Evolutionary conservation across 2,797 vertebrate genomes (phyloP), one percentile per base, ranked within the genome.

Genomic region (Margarornis squamiger): DNA sequence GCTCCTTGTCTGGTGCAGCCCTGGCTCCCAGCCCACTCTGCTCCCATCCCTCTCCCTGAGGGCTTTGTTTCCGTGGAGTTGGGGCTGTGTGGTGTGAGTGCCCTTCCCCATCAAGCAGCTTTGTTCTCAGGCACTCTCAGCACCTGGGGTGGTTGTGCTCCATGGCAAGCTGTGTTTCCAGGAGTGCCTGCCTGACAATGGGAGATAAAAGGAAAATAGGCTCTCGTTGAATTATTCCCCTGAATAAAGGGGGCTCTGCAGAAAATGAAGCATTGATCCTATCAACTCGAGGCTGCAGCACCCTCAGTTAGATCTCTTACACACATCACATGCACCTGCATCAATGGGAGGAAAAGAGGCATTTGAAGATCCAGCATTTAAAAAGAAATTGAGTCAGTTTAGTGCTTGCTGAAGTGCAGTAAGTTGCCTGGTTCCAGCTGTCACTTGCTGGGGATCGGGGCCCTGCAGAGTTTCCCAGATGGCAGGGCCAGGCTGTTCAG

Each of bases 221-320:
- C 95, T 95, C 86, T 95, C 8, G 76, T 94, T 94, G 96, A 91
- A 95, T 97, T 93, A 93, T 95, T 95, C 80, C 90, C 45, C 76
- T 93, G 92, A 96, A 96, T 95, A 95, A 96, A 94, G 92, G 95
- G 95, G 95, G 92, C 95, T 95, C 94, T 95, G 92, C 86, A 51
- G 94, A 95, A 89, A 96, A 96, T 95, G 92, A 94, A 93, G 92
- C 96, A 92, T 92, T 95, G 96, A 96, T 97, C 95, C 93, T 95
- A 84, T 95, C 95, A 94, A 73, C 91, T 93, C 66, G 0, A 30
- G 91, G 92, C 78, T 91, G 85, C 91, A 45, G 86, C 43, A 90
- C 93, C 96, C 86, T 94, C 90, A 85, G 95, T 95, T 95, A 95
- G 95, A 92, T 96, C 95, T 96, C 95, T 97, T 96, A 95, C 94